Base-by-base conservation (phyloP, 2,888 invertebrate species). In the Drosophila bunnanda region DNA sequence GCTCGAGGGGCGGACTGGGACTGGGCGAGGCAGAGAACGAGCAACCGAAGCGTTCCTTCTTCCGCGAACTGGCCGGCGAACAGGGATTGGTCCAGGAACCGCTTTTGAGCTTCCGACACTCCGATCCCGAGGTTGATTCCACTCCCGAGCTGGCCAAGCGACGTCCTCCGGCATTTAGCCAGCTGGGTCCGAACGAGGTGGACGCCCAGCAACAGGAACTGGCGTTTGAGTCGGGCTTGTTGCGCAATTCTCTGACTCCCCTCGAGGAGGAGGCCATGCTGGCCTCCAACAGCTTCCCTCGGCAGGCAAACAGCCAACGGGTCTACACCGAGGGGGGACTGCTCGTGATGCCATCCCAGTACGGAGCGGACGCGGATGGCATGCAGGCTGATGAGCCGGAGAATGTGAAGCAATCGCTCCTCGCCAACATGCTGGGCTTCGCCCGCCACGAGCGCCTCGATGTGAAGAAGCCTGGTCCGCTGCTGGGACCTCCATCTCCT, bases 391-490 rank as follows among this genome's bases (percentile, higher is more conserved):
- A 80, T 28, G 82, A 82, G 13, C 75, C 74, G 13, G 59, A 66
- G 12, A 76, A 65, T 9, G 22, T 85, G 0, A 88, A 88, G 52
- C 78, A 85, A 17, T 54, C 83, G 12, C 60, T 91, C 5, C 91
- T 95, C 90, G 93, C 93, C 38, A 94, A 94, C 91, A 95, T 95
- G 93, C 93, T 95, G 93, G 97, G 96, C 75, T 98, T 98, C 93
- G 96, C 96, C 86, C 94, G 98, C 88, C 96, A 96, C 85, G 98
- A 98, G 93, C 94, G 98, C 89, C 94, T 97, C 78, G 98, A 98
- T 93, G 98, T 98, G 56, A 98, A 98, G 93, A 98, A 98, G 93
- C 98, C 98, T n/a, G 98, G 98, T 67, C 98, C 98, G 55, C 95
- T 95, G 69, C 95, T 92, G 44, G 92, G 91, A 20, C 92, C 92